Percentiles rank a stretch among this genome's conserved stretches.
Evolutionary conservation across 2,113 vertebrate genomes (phyloP).

Genomic region (Forbesichthys papilliferus): DNA sequence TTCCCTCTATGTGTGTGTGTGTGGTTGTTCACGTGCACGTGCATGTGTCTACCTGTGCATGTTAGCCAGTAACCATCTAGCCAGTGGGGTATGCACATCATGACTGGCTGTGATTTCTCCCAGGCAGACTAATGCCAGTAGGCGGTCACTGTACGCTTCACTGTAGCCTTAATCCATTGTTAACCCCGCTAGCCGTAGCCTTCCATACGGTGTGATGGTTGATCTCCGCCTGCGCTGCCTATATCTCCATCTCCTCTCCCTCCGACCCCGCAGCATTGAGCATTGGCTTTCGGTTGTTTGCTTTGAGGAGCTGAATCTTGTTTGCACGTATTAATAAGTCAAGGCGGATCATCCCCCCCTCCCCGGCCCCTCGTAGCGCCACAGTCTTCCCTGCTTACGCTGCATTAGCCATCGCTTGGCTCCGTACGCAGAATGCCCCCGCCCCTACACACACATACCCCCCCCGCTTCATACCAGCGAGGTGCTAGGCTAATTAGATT

Average conservation of each 20-base stretch:
- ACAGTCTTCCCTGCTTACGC: slow-evolving; percentile 48
- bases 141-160: slow-evolving; percentile 10
- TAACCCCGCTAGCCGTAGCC: slow-evolving; percentile 38
- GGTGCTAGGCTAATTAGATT: slow-evolving; percentile 76
- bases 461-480: slow-evolving; percentile 37
- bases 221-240: slow-evolving; percentile 50
- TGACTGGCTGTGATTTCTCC: slow-evolving; percentile 23
- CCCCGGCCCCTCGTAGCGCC: slow-evolving; percentile 37
- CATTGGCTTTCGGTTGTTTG: slow-evolving; percentile 71
- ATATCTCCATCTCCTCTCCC: slow-evolving; percentile 34
- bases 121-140: not conserved
- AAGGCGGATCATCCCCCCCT: slow-evolving; percentile 61
- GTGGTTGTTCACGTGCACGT: slow-evolving; percentile 28
- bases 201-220: slow-evolving; percentile 65
- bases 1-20: slow-evolving; percentile 17
- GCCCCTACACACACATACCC: slow-evolving; percentile 6
- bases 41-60: slow-evolving; percentile 12
- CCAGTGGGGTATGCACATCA: slow-evolving; percentile 30
- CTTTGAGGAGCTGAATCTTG: slow-evolving; percentile 79
- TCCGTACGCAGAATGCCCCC: slow-evolving; percentile 64
- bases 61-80: slow-evolving; percentile 32
- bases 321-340: slow-evolving; percentile 78
- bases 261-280: slow-evolving; percentile 4
- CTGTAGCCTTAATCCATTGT: slow-evolving; percentile 18
- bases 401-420: slow-evolving; percentile 58